phyloP scores from a whole-genome alignment of 2,113 vertebrate species.

The Gavia stellata region DNA sequence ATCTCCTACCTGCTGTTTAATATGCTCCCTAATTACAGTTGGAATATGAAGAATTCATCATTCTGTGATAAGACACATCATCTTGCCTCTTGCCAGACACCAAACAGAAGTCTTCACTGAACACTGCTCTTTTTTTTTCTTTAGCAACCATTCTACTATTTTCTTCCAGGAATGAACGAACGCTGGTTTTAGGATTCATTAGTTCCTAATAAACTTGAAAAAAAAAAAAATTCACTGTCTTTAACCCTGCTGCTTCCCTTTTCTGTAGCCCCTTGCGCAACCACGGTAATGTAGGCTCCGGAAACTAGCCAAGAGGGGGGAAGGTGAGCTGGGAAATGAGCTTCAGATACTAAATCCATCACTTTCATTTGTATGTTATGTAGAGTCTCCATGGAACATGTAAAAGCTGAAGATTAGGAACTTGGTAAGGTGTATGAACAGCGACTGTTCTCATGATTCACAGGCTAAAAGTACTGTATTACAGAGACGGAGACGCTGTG shows the following conservation, averaged over 20 bases:
- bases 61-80: background rate
- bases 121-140: background rate
- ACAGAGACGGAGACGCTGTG: accelerated
- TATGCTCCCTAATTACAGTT: constrained; percentile 22
- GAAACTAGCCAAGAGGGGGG: background rate
- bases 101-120: background rate
- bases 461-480: background rate
- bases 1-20: constrained; percentile 45
- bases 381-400: accelerated
- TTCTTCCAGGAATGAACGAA: background rate
- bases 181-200: background rate
- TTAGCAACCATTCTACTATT: background rate
- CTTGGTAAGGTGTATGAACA: background rate
- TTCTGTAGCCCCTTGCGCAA: background rate
- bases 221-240: background rate
- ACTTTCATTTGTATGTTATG: background rate
- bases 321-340: background rate
- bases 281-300: background rate
- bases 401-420: background rate
- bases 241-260: background rate
- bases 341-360: background rate
- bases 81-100: background rate
- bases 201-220: background rate
- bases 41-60: constrained; percentile 36
- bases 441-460: background rate